Evolutionary conservation across 1,140 invertebrate species (phyloP), one percentile per base, ranked within the genome.

Genomic region (Thereuonema tuberculata): DNA sequence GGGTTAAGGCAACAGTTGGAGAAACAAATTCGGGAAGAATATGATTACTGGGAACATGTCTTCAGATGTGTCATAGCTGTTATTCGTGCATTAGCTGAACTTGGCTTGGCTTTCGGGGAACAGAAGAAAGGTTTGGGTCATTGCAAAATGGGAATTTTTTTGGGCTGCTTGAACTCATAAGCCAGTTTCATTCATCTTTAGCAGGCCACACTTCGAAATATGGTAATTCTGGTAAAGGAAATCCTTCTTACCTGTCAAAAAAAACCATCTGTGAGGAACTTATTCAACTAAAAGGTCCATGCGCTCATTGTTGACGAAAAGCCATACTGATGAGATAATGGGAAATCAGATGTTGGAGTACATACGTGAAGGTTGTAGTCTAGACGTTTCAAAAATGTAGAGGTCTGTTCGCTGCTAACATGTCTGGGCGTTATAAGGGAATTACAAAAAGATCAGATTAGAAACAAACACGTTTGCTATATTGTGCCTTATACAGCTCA

Each of bases 111-210:
- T 61, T 62, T 67, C 60, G 43, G 59, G 61, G 62, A 59, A 56
- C 56, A 60, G 47, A 65, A 48, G 59, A 66, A 62, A 67, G 49
- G 27, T 62, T 63, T 63, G 61, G 58, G 61, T 67, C 61, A 60
- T 61, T 62, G 62, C 37, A 64, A 29, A 61, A 64, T 63, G 53
- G 56, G n/a, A 62, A 64, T 60, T 65, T 61, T 61, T 48, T 65
- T 24, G 47, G 62, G 23, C 49, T 56, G 56, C 55, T 67, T 58
- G 65, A 65, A n/a, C 56, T 65, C 58, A 60, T 64, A 55, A 62
- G 46, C n/a, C 58, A 61, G 55, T 62, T 62, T 64, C 57, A 65
- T 62, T 54, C 49, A 60, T 64, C 62, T 64, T 62, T 62, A 62
- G 62, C 58, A 65, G 50, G 60, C 14, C 57, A 64, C 47, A 62